phyloP scores from a whole-genome alignment of 2,113 vertebrate genomes.

The Etia nguti region DNA sequence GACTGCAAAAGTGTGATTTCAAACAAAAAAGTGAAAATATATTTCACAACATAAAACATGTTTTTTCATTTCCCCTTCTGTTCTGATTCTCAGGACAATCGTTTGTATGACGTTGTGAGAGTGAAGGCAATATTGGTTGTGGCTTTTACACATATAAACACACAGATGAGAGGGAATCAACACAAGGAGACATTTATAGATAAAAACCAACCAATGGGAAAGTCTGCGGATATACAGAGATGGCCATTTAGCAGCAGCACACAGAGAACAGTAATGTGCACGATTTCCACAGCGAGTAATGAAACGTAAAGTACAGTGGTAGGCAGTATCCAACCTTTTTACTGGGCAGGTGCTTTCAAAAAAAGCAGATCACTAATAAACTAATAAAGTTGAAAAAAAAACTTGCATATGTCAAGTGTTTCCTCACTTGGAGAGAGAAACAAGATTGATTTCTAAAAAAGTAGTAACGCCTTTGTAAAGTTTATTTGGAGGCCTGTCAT shows the following conservation, averaged over 20 bases:
- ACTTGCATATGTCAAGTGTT: neutral
- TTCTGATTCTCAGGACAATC: neutral
- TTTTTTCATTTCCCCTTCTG: neutral
- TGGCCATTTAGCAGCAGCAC: neutral
- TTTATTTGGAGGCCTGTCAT: neutral
- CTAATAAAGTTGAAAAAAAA: neutral
- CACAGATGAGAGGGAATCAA: neutral
- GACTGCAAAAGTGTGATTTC: neutral
- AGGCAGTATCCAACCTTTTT: neutral
- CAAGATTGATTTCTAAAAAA: neutral
- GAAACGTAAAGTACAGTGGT: neutral
- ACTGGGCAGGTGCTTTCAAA: neutral
- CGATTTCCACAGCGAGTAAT: neutral
- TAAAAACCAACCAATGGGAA: neutral
- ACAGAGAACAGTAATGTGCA: neutral
- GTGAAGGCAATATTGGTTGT: neutral
- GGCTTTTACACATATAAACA: neutral
- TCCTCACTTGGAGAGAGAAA: neutral
- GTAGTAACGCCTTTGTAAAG: neutral
- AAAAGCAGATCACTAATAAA: neutral
- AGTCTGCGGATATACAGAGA: neutral
- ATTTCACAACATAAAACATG: neutral
- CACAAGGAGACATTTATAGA: neutral
- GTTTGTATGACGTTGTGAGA: neutral
- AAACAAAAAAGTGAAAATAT: neutral